A percentile compares a stretch with the other conserved stretches of the same genome.
Evolutionary conservation across 2,113 vertebrate species (phyloP).

Genomic region (Aegypius monachus): DNA sequence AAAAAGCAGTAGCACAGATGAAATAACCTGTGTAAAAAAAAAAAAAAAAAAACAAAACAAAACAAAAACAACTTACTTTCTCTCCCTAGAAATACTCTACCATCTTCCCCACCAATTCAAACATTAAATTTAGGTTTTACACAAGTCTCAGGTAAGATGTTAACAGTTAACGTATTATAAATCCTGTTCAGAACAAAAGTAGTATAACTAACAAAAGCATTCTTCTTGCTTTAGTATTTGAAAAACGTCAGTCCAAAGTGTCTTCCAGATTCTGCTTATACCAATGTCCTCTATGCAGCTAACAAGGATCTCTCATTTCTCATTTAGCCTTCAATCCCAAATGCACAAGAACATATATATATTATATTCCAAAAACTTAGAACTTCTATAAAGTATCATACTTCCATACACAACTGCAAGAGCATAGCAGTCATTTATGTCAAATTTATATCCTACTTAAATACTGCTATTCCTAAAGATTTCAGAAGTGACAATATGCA

Average conservation of each 20-base stretch:
- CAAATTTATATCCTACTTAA: not conserved
- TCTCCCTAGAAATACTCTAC: not conserved
- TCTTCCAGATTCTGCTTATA: not conserved
- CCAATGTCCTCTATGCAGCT: not conserved
- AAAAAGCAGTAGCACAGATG: not conserved
- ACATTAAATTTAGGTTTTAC: not conserved
- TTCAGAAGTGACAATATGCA: not conserved
- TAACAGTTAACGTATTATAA: not conserved
- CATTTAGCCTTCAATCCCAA: not conserved
- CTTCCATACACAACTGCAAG: not conserved
- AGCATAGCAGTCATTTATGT: not conserved
- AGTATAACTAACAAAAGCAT: not conserved
- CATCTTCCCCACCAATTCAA: not conserved
- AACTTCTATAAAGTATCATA: not conserved
- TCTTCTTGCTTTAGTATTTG: not conserved
- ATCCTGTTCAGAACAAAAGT: not conserved
- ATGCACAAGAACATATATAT: not conserved
- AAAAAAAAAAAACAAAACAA: no score
- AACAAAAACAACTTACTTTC: no score
- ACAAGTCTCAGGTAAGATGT: not conserved
- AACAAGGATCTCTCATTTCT: not conserved
- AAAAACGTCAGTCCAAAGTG: not conserved
- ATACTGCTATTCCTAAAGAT: not conserved
- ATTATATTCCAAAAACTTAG: not conserved
- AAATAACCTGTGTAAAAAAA: not conserved